phyloP scores from a whole-genome alignment of 1,140 invertebrate species.

The Drosophila santomea region DNA sequence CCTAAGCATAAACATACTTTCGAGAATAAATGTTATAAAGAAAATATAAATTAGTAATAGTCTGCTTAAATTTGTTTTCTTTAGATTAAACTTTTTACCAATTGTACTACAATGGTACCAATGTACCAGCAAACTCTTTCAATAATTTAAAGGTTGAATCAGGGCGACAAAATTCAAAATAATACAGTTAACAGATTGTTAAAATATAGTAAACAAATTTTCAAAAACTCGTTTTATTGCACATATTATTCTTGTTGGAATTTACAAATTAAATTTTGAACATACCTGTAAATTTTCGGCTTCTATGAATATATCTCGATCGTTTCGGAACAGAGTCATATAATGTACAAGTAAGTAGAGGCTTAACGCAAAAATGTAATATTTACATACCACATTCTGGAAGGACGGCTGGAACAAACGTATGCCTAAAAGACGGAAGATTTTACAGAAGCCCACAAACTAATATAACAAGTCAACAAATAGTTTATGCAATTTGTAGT shows the following conservation, averaged over 20 bases:
- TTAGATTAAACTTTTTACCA: no score
- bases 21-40: no score
- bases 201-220: no score
- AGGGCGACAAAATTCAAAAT: no score
- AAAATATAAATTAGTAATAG: no score
- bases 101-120: no score
- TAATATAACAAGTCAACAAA: conserved; percentile 6
- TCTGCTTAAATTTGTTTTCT: no score
- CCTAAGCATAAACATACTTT: no score
- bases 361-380: neutral
- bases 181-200: no score
- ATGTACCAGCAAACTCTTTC: no score
- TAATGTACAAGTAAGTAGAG: neutral
- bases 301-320: neutral
- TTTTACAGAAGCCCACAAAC: neutral
- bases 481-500: conserved; percentile 19
- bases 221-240: neutral
- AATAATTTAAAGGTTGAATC: no score
- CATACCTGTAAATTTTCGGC: neutral
- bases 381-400: neutral
- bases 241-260: neutral
- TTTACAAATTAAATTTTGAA: neutral
- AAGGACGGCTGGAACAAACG: no score
- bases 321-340: neutral
- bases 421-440: neutral